Evolutionary conservation across 1,140 invertebrate species (phyloP), one percentile per base, ranked within the genome.

Genomic region (Drosophila asahinai): DNA sequence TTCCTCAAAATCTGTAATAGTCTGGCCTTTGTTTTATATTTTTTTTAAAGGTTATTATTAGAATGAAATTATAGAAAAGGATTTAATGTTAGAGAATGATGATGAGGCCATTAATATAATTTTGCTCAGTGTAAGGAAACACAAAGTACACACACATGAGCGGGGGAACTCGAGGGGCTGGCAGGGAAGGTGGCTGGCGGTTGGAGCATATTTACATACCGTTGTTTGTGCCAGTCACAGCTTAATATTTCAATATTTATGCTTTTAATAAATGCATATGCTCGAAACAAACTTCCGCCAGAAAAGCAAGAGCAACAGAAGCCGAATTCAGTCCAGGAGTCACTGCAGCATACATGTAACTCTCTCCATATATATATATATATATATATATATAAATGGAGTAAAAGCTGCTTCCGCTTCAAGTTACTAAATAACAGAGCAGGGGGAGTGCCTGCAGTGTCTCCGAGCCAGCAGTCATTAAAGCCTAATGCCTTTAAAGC

Each of bases 161-260:
- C 15, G 14, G 17, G 8, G 30, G 9, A 58, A 12, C 15, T 27
- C 22, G 2, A 17, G 36, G 14, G 59, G 30, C 25, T 43, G 42
- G 45, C 1, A 22, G 2, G 19, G 14, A 25, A 9, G 19, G 19
- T 8, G 33, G 11, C 33, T 62, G 63, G 43, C 19, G 36, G 45
- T 40, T 25, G 45, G 42, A n/a, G 45, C 27, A 54, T 75, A 79
- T 79, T 72, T 80, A 60, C 77, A 79, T 79, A 43, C 30, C 60
- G 73, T 89, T 87, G 86, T 84, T 89, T 89, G 84, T 89, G 84
- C 67, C 84, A 87, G 77, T 87, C 70, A 84, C 81, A 89, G 84
- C 86, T 91, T 90, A 90, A 90, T 90, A 90, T 91, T 91, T 91
- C 86, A 90, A 90, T 90, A 90, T 90, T 90, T 90, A 90, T 90